A percentile compares a stretch with the other conserved stretches of the same genome.
These are phyloP conservation scores for Trinorchestia longiramus DNA, from an alignment of 1,140 invertebrate genomes.

Conservation along the genomic window DNA sequence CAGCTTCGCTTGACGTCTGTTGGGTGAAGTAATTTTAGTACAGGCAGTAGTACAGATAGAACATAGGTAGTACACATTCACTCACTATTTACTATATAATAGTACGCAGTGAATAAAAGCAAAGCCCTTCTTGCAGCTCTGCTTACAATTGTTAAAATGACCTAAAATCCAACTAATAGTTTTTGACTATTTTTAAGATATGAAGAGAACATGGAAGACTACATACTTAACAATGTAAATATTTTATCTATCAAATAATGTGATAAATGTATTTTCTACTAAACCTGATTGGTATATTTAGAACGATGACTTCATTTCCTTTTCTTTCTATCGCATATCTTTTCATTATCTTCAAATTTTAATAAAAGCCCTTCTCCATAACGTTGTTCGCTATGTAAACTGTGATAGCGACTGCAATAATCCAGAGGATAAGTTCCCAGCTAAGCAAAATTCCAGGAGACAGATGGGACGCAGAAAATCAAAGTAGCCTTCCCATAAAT, in stretches of 20 bases:
- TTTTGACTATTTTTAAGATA: too few species aligned
- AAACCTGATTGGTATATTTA: background rate
- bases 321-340: background rate
- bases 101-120: background rate
- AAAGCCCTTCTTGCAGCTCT: background rate
- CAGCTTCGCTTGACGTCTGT: slow-evolving; percentile 68
- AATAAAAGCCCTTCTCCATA: background rate
- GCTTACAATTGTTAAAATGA: background rate
- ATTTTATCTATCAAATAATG: background rate
- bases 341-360: background rate
- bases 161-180: background rate
- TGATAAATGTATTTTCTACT: background rate
- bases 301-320: background rate
- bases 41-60: too few species aligned
- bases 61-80: too few species aligned
- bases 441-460: background rate
- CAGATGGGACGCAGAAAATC: background rate
- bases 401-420: background rate
- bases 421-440: background rate
- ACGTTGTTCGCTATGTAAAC: background rate
- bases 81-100: too few species aligned
- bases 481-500: background rate
- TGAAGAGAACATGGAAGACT: too few species aligned
- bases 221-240: background rate
- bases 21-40: background rate